Evolutionary conservation across 2,113 vertebrate species (phyloP), one percentile per base, ranked within the genome.

Genomic region (Phyllostomus discolor): DNA sequence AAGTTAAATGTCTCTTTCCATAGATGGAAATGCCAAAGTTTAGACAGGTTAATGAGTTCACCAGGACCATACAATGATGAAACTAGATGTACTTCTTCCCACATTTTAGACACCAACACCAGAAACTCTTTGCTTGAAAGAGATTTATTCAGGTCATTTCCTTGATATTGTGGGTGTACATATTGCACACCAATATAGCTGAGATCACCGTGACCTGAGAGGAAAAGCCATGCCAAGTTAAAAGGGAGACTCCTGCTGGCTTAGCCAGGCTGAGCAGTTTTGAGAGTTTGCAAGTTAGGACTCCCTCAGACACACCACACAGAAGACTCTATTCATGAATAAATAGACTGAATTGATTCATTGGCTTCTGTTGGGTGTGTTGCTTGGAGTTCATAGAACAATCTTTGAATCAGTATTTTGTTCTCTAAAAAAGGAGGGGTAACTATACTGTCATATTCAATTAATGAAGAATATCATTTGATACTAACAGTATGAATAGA

Each of bases 401-500:
- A 24, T 80, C 91, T 90, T 90, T 98, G 10, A 26, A 96, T 83
- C 90, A 66, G 72, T 85, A 96, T 90, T 83, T 95, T 97, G 96
- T 92, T 84, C 97, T 96, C 87, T 95, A 46, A 35, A 83, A 76
- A 59, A 70, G 70, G 59, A 92, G 90, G 82, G 86, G 70, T 75
- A 86, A 92, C 94, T 88, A 66, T 8, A 81, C 76, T 97, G 92
- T 96, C 96, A 91, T 73, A 73, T 90, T 72, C 62, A 87, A 96
- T 96, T 95, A 96, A 54, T 79, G 81, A 91, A 76, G 81, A 89
- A 28, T 73, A 81, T 93, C 38, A 73, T 95, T 96, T 96, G 91
- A 93, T 88, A 43, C 41, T 91, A 86, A 17, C 88, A 88, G 50
- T 66, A 7, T 91, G 72, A 69, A 24, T 80, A 66, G 89, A 96